phyloP scores from a whole-genome alignment of 2,888 invertebrate genomes.

The Biston betularia region DNA sequence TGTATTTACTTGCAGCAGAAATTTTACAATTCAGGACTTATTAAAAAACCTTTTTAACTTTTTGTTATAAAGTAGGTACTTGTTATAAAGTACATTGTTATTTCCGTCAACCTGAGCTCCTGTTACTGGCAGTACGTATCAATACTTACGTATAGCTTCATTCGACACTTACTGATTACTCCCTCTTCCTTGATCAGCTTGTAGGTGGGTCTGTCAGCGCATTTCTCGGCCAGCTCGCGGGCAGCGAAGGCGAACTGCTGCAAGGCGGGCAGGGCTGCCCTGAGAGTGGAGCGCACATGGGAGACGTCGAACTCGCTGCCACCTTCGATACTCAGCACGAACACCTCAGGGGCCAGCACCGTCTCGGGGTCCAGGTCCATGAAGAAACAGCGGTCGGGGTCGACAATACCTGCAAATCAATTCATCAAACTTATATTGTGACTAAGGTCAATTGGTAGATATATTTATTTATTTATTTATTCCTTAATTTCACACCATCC shows the following conservation, averaged over 20 bases:
- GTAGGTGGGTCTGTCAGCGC: slow-evolving; percentile 56
- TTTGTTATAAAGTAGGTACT: too few relatives aligned
- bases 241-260: slow-evolving; percentile 27
- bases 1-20: too few relatives aligned
- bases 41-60: too few relatives aligned
- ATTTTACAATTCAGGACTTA: too few relatives aligned
- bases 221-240: slow-evolving; percentile 76
- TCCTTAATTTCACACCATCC: too few relatives aligned
- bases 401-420: slow-evolving; percentile 89
- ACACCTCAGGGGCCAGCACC: slow-evolving; percentile 89
- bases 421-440: not conserved
- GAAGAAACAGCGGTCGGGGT: slow-evolving; percentile 94
- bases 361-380: slow-evolving; percentile 94
- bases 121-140: too few relatives aligned
- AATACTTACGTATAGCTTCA: too few relatives aligned
- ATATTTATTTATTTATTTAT: too few relatives aligned
- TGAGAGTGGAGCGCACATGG: slow-evolving; percentile 90
- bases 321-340: slow-evolving; percentile 87
- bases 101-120: too few relatives aligned
- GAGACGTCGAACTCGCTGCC: slow-evolving; percentile 94
- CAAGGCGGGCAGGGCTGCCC: slow-evolving; percentile 87
- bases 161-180: slow-evolving; percentile 9
- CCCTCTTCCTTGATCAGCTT: slow-evolving; percentile 86
- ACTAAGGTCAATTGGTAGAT: not conserved
- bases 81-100: too few relatives aligned